Percentiles rank a stretch among this genome's conserved stretches.
These are phyloP conservation scores for Drosophila baimaii DNA, from an alignment of 1,140 invertebrate genomes.

Conservation along the genomic window DNA sequence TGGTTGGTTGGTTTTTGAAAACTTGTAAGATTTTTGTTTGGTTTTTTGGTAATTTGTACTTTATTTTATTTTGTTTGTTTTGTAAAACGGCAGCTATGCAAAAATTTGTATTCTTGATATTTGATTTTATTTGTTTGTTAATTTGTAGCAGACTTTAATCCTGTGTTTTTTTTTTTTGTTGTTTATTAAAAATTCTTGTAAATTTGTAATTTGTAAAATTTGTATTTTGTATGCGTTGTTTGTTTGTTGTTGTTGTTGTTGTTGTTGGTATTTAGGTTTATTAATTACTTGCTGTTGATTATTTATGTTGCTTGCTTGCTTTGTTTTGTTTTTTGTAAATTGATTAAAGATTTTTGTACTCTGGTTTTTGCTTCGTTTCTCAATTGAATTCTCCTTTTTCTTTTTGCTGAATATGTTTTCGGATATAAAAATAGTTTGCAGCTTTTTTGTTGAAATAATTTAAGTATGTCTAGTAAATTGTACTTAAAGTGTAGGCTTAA, in stretches of 20 bases:
- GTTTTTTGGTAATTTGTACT: conserved; percentile 54
- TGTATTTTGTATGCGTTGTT: conserved; percentile 79
- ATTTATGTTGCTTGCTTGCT: conserved; percentile 46
- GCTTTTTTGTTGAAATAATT: conserved; percentile 42
- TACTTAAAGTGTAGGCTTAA: conserved; percentile 69
- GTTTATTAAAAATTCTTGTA: conserved; percentile 60
- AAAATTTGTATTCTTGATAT: conserved; percentile 53
- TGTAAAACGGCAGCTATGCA: conserved; percentile 78
- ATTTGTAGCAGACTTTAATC: conserved; percentile 47
- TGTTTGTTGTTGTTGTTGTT: conserved; percentile 51
- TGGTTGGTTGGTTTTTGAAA: conserved; percentile 44
- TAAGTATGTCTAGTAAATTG: conserved; percentile 47
- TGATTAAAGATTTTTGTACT: conserved; percentile 69
- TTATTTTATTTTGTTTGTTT: conserved; percentile 61
- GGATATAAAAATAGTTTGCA: conserved; percentile 49
- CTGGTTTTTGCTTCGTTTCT: conserved; percentile 68
- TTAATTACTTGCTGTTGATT: conserved; percentile 55
- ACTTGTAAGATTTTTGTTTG: conserved; percentile 53
- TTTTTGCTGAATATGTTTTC: conserved; percentile 50
- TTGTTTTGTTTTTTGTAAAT: conserved; percentile 36
- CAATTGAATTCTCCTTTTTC: conserved; percentile 53
- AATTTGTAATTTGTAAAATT: conserved; percentile 79
- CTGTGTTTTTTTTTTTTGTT: neutral
- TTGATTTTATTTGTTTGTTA: conserved; percentile 23
- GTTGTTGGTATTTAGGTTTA: conserved; percentile 50